Percentiles rank a stretch among this genome's conserved stretches.
Conservation (phyloP, 2,113 vertebrate species). For the Pelecanus crispus region DNA sequence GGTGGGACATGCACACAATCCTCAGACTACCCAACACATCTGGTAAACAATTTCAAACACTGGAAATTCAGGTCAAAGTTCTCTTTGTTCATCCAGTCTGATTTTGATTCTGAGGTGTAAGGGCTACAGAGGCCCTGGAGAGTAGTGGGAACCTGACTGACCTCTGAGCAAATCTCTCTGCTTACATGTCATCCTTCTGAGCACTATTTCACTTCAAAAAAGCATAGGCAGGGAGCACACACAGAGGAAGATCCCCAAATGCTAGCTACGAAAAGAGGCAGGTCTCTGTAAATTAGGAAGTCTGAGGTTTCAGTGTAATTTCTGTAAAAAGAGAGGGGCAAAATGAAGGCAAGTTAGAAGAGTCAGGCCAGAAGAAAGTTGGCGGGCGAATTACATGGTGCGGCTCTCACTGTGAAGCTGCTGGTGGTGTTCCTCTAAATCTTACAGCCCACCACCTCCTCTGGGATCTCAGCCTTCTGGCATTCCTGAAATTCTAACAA, state of each 20-base stretch:
- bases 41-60: neutral
- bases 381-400: neutral
- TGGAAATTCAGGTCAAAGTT: neutral
- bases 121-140: neutral
- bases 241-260: neutral
- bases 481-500: neutral
- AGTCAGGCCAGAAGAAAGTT: neutral
- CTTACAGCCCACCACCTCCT: neutral
- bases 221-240: neutral
- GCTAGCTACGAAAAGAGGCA: neutral
- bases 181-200: neutral
- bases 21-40: neutral
- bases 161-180: neutral
- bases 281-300: neutral
- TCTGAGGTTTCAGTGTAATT: neutral
- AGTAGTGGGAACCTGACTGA: neutral
- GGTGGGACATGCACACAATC: neutral
- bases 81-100: neutral
- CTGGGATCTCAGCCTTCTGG: neutral
- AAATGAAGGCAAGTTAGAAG: neutral
- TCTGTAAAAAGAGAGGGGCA: neutral
- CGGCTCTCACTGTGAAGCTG: neutral
- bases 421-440: neutral
- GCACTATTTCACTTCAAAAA: neutral
- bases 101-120: neutral